A percentile compares a stretch with the other conserved stretches of the same genome.
These are phyloP conservation scores for Macrotrachela quadricornifera DNA, from an alignment of 1,140 invertebrate genomes.

Conservation along the genomic window DNA sequence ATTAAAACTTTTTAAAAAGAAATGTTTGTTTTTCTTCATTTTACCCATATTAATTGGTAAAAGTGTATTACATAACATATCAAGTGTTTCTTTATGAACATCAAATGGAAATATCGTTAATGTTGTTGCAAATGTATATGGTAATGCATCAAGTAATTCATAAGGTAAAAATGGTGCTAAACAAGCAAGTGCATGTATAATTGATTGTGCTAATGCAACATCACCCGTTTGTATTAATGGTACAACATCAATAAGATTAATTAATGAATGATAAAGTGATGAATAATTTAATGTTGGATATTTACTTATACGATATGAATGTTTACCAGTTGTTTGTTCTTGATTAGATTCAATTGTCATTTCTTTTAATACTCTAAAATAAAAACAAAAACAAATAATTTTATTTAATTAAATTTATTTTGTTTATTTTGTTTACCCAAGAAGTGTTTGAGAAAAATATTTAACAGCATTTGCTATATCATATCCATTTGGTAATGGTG, in stretches of 20 bases:
- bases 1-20: too few relatives aligned
- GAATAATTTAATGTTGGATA: conserved; percentile 88
- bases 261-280: conserved; percentile 47
- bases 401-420: too few relatives aligned
- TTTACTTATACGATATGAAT: conserved; percentile 44
- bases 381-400: too few relatives aligned
- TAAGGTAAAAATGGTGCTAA: conserved; percentile 84
- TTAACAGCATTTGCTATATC: conserved; percentile 92
- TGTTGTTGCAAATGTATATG: conserved; percentile 73
- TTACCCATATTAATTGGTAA: conserved; percentile 46
- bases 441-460: conserved; percentile 83
- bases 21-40: too few relatives aligned
- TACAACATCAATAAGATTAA: conserved; percentile 33
- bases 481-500: conserved; percentile 59
- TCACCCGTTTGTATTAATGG: conserved; percentile 29
- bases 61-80: conserved; percentile 81
- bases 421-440: conserved; percentile 45
- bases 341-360: too few relatives aligned
- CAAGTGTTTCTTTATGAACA: conserved; percentile 78
- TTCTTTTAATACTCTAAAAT: too few relatives aligned
- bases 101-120: conserved; percentile 68
- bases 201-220: conserved; percentile 40
- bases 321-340: too few relatives aligned
- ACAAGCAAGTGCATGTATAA: conserved; percentile 68
- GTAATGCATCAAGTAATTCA: conserved; percentile 77